Evolutionary conservation across 2,113 vertebrate species (phyloP), one percentile per base, ranked within the genome.

Genomic region (Chroicocephalus ridibundus): DNA sequence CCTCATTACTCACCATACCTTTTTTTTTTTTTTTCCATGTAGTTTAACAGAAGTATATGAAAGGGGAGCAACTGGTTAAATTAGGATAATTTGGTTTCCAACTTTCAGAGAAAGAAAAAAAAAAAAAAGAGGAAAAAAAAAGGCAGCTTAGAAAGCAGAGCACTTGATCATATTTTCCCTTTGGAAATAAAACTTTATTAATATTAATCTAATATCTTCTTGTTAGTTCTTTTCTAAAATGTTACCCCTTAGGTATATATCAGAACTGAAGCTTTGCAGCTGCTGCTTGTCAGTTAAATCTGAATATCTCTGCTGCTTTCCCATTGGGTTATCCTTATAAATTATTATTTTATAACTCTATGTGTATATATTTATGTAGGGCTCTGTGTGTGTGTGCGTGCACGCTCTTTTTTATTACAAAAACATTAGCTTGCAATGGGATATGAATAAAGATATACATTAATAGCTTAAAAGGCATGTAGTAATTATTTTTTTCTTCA

Each of bases 141-240:
- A 52, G 0, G 5, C 19, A 78, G 13, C 17, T 36, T 62, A 70
- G 20, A 46, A 68, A 77, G 52, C 40, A 76, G 69, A 96, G 32
- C 14, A 88, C 44, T 93, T 88, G 80, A 93, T 84, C 47, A 62
- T 86, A 90, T 93, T 94, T 96, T 83, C 86, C 80, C 57, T 60
- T 79, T 88, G 88, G 93, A 96, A 93, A 91, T 88, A 94, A 93
- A 96, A 42, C 14, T 69, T 58, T 89, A 95, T 96, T 95, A 96
- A 97, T 93, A 96, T 94, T 95, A 91, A 96, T 95, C 86, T 27
- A 69, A 68, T 94, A 93, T 94, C 90, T 86, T 83, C 92, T 88
- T 92, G 80, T 95, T 96, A 94, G 84, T 77, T 94, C 70, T 86
- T 64, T 95, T 96, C n/a, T 75, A 93, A 96, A 95, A 78, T 80